A percentile compares a stretch with the other conserved stretches of the same genome.
These are phyloP conservation scores for Contarinia nasturtii DNA, from an alignment of 1,140 invertebrate species.

Conservation along the genomic window DNA sequence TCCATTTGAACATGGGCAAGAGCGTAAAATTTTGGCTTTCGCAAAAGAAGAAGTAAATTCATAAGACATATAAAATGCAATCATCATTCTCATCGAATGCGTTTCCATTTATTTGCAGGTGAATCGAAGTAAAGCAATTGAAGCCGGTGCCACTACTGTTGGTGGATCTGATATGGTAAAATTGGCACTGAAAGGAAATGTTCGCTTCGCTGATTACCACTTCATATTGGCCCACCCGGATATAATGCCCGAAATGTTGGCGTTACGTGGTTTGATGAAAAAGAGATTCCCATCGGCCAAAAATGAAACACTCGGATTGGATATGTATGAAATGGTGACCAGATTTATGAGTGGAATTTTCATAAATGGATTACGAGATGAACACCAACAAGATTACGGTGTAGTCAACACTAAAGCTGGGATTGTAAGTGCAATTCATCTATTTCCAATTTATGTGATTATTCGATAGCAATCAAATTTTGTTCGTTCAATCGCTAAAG, in stretches of 20 bases:
- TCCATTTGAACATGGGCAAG: slow-evolving; percentile 39
- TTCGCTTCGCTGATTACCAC: slow-evolving; percentile 49
- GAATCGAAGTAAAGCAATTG: slow-evolving; percentile 30
- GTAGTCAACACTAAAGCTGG: slow-evolving; percentile 42
- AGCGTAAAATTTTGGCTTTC: slow-evolving; percentile 46
- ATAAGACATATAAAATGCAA: not conserved
- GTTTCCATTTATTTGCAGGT: slow-evolving; percentile 15
- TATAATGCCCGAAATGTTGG: slow-evolving; percentile 53
- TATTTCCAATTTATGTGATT: slow-evolving; percentile 1
- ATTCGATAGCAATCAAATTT: too few relatives aligned
- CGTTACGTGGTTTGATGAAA: slow-evolving; percentile 53
- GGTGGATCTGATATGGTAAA: slow-evolving; percentile 53
- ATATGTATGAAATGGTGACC: slow-evolving; percentile 36
- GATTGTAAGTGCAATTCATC: slow-evolving; percentile 33
- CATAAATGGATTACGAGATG: slow-evolving; percentile 41
- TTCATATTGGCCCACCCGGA: slow-evolving; percentile 53
- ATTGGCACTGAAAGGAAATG: slow-evolving; percentile 46
- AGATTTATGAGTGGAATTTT: slow-evolving; percentile 44
- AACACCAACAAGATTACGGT: slow-evolving; percentile 46
- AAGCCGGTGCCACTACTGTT: slow-evolving; percentile 44
- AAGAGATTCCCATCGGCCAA: slow-evolving; percentile 49
- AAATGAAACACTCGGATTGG: slow-evolving; percentile 40
- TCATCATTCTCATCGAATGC: not conserved
- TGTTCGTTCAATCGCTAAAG: slow-evolving; percentile 24
- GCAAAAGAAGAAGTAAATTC: slow-evolving; percentile 31